Conservation (phyloP, 2,888 invertebrate species). For the Omphaloscelis lunosa region DNA sequence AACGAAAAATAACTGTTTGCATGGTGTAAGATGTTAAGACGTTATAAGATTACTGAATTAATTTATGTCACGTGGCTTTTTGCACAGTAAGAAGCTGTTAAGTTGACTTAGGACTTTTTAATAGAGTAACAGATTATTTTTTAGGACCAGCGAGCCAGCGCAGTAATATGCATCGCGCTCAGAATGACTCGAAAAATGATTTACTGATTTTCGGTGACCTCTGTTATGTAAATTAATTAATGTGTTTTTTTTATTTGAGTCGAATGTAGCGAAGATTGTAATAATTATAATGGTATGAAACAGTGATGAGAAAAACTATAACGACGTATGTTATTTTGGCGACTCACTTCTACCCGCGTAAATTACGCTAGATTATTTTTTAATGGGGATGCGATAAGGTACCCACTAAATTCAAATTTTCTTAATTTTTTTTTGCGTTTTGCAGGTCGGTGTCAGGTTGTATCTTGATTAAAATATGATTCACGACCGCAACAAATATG, state of each 20-base stretch:
- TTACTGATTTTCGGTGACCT: neutral
- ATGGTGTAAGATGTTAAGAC: conserved; percentile 42
- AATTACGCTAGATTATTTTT: neutral
- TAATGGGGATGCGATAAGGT: too few species aligned
- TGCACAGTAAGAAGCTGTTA: neutral
- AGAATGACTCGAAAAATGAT: neutral
- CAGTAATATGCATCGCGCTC: neutral
- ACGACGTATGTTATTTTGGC: neutral
- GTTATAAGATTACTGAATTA: conserved; percentile 4
- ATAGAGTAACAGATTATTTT: neutral
- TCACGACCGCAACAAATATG: too few species aligned
- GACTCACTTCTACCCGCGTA: neutral
- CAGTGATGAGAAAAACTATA: neutral
- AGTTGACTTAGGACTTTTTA: neutral
- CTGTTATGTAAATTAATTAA: neutral
- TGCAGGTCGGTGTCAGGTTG: too few species aligned
- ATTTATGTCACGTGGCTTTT: conserved; percentile 7
- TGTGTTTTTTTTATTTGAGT: neutral
- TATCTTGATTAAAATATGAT: too few species aligned
- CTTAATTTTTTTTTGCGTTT: too few species aligned
- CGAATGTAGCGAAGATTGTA: neutral
- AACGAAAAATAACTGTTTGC: conserved; percentile 39
- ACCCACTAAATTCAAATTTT: too few species aligned
- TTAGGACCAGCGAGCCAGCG: neutral
- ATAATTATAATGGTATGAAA: neutral